Base-by-base conservation (phyloP, 2,888 invertebrate species). In the Orchesella flavescens region DNA sequence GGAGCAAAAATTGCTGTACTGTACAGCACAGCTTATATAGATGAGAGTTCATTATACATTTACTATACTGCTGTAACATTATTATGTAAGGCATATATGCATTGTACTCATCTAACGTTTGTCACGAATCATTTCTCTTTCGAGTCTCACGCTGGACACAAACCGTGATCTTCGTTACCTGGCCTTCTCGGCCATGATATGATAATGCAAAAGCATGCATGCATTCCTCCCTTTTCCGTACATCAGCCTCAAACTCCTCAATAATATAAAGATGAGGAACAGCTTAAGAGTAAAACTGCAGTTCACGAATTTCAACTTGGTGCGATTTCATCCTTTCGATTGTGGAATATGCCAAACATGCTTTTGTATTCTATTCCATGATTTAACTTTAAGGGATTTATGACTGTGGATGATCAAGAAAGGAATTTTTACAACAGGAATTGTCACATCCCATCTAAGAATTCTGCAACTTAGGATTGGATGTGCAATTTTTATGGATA, bases 51-150 rank as follows among this genome's bases (percentile, higher is more conserved):
- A 57, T 57, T 72, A 43, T 57, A 59, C 17, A 4, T 23, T 63
- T 59, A 57, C 7, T 43, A 34, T 65, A 43, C 23, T 61, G 5
- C 46, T 19, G 23, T 23, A 55, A 1, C 46, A 63, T 49, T 71
- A 57, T 17, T 15, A 53, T 53, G 17, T 53, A n/a, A n/a, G 9
- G 24, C 24, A 13, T 59, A 57, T 34, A 21, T 49, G 76, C 66
- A 83, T 83, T 83, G 77, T 83, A 17, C 72, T 81, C 71, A 72
- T 83, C 72, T 72, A 69, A 83, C 71, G 71, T 83, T 77, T 83
- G 83, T 83, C 83, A 83, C 83, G 83, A 83, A 83, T 83, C 83
- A 83, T 83, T 83, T 83, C 83, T 83, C 83, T 83, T 83, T 83
- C 83, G 72, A 76, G 83, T 83, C 83, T 76, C 83, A 83, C 83